Percentiles rank a stretch among this genome's conserved stretches.
phyloP scores from a whole-genome alignment of 2,888 invertebrate genomes.

The Beris morrisii region DNA sequence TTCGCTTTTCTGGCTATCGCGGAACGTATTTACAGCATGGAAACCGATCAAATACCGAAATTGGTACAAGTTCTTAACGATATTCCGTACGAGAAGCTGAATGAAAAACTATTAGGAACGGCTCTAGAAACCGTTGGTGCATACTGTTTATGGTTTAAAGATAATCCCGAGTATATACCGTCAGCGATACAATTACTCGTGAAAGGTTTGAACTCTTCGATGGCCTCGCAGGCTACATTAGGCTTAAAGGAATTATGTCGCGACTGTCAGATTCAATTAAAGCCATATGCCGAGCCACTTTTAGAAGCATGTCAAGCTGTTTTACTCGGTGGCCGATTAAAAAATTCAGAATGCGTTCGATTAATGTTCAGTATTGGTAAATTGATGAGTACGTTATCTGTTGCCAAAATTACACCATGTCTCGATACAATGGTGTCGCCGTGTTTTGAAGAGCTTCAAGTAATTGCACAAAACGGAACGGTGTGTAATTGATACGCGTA shows the following conservation, averaged over 20 bases:
- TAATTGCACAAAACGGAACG: slow-evolving; percentile 58
- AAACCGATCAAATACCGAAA: slow-evolving; percentile 61
- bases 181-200: slow-evolving; percentile 70
- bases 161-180: slow-evolving; percentile 68
- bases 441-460: slow-evolving; percentile 64
- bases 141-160: slow-evolving; percentile 83
- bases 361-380: slow-evolving; percentile 77
- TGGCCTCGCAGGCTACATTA: slow-evolving; percentile 79
- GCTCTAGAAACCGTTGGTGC: slow-evolving; percentile 78
- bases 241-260: slow-evolving; percentile 85
- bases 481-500: slow-evolving; percentile 47
- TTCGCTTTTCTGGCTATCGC: slow-evolving; percentile 67
- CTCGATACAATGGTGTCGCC: slow-evolving; percentile 71
- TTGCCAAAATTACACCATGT: slow-evolving; percentile 66
- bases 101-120: slow-evolving; percentile 67
- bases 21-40: slow-evolving; percentile 64
- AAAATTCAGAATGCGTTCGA: slow-evolving; percentile 69
- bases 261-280: slow-evolving; percentile 75
- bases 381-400: slow-evolving; percentile 68
- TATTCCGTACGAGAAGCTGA: slow-evolving; percentile 65
- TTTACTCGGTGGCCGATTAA: slow-evolving; percentile 61
- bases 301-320: slow-evolving; percentile 69
- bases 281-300: slow-evolving; percentile 75
- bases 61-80: slow-evolving; percentile 64
- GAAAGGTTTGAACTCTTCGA: slow-evolving; percentile 67